Base-by-base conservation (phyloP, 2,113 vertebrate genomes). In the Lycaon pictus region DNA sequence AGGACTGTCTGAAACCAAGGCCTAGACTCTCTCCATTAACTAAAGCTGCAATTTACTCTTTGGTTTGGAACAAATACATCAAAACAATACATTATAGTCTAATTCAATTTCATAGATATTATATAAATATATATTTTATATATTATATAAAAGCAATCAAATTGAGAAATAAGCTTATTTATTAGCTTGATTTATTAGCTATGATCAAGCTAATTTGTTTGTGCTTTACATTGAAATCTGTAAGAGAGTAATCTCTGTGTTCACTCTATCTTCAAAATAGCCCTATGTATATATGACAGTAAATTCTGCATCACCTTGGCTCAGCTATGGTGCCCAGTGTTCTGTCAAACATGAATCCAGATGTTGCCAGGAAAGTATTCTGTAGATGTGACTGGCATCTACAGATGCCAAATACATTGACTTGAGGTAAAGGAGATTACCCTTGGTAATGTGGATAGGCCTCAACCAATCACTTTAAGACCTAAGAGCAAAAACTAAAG, bases 1-100 rank as follows among this genome's bases (percentile, higher is more conserved):
- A 89, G 43, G 20, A 55, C 32, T 90, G 29, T 84, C 32, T 84
- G 63, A 87, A 71, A 53, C 32, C 51, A 84, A 20, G 88, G n/a
- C 12, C 83, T 88, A 94, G 53, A 55, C 35, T 83, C 29, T 80
- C 63, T 94, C 74, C 76, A 85, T 19, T 74, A 96, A 79, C 58
- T 67, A 83, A 74, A 96, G n/a, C 19, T 90, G 19, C 4, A 76
- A 77, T 23, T 43, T 35, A 81, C n/a, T 95, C 58, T 90, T 74
- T 82, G 23, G 27, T 83, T 88, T 77, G 25, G 37, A 96, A 90
- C 13, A 95, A 67, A 91, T 25, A 90, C 11, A 91, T 86, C 62
- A 43, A 43, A 43, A 43, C 43, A 43, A 43, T 43, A 43, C 43
- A 43, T 77, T 74, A 5, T 16, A 90, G 22, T 90, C 89, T 43